Evolutionary conservation across 2,888 invertebrate species (phyloP).

Genomic region (Apodemia hepburni): DNA sequence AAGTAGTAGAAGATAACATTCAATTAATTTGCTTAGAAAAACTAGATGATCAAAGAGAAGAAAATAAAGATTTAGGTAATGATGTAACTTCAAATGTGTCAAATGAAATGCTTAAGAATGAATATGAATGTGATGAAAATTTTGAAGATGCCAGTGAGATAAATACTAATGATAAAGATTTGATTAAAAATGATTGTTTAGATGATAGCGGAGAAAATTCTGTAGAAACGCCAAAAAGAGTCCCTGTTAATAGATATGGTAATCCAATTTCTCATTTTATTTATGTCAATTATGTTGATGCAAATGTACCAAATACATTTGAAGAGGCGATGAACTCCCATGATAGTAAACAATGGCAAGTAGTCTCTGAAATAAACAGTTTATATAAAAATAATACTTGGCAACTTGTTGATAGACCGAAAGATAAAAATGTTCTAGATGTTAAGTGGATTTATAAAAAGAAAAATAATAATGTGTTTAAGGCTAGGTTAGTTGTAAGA

Average conservation of each 20-base stretch:
- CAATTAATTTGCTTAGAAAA: constrained; percentile 31
- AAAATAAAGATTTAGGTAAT: constrained; percentile 16
- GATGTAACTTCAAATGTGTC: constrained; percentile 23
- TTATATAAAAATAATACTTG: constrained; percentile 38
- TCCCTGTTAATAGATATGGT: constrained; percentile 28
- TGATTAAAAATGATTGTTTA: constrained; percentile 18
- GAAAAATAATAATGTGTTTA: constrained; percentile 32
- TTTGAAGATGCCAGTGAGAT: constrained; percentile 25
- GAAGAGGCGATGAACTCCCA: constrained; percentile 37
- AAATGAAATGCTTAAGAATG: constrained; percentile 16
- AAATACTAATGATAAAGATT: constrained; percentile 22
- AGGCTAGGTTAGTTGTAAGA: constrained; percentile 24
- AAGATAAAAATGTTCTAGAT: no score
- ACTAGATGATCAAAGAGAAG: constrained; percentile 22
- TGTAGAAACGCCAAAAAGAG: constrained; percentile 23
- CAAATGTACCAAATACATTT: constrained; percentile 36
- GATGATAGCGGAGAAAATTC: constrained; percentile 23
- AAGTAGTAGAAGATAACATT: constrained; percentile 35
- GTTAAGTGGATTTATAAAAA: constrained; percentile 35
- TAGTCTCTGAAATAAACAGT: constrained; percentile 38
- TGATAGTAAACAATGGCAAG: constrained; percentile 35
- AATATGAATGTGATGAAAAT: constrained; percentile 23
- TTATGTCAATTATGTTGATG: constrained; percentile 37
- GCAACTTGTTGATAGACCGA: constrained; percentile 28
- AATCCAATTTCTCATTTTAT: constrained; percentile 32